Conservation (phyloP, 2,113 vertebrate species). For the Stigmatopora argus region DNA sequence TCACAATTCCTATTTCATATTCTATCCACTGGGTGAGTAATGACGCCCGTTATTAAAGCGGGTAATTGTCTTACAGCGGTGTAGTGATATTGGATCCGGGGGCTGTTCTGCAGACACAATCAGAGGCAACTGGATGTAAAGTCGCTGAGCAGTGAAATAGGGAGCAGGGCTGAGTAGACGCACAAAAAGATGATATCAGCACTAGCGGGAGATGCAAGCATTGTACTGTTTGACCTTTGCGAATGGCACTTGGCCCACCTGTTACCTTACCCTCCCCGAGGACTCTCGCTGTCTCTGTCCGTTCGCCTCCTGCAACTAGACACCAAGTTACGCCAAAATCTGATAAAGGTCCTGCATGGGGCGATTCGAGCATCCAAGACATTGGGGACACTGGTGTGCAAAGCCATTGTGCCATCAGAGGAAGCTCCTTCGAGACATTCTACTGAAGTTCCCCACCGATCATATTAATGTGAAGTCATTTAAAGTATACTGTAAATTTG, state of each 20-base stretch:
- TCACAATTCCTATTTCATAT: constrained; percentile 60
- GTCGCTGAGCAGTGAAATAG: constrained; percentile 68
- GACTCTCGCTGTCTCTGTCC: constrained; percentile 44
- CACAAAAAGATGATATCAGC: constrained; percentile 63
- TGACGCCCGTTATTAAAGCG: constrained; percentile 65
- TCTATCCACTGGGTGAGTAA: constrained; percentile 59
- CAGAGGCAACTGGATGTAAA: constrained; percentile 63
- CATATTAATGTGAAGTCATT: constrained; percentile 7
- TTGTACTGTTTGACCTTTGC: constrained; percentile 51
- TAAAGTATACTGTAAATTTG: constrained; percentile 3
- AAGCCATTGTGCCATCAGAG: constrained; percentile 4
- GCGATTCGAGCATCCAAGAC: constrained; percentile 28
- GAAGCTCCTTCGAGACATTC: constrained; percentile 17
- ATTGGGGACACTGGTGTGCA: constrained; percentile 5
- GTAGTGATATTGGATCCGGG: constrained; percentile 60
- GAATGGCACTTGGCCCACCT: constrained; percentile 58
- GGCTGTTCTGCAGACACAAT: constrained; percentile 52
- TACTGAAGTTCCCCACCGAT: constrained; percentile 25
- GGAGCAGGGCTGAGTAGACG: constrained; percentile 56
- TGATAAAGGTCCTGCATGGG: constrained; percentile 30
- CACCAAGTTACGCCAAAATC: constrained; percentile 28
- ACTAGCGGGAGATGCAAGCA: constrained; percentile 58
- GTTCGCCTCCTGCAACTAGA: constrained; percentile 47
- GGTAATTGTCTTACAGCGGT: constrained; percentile 65
- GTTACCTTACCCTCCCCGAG: constrained; percentile 60